Evolutionary conservation across 2,797 vertebrate genomes (phyloP), one percentile per base, ranked within the genome.

Genomic region (Spheniscus humboldti): DNA sequence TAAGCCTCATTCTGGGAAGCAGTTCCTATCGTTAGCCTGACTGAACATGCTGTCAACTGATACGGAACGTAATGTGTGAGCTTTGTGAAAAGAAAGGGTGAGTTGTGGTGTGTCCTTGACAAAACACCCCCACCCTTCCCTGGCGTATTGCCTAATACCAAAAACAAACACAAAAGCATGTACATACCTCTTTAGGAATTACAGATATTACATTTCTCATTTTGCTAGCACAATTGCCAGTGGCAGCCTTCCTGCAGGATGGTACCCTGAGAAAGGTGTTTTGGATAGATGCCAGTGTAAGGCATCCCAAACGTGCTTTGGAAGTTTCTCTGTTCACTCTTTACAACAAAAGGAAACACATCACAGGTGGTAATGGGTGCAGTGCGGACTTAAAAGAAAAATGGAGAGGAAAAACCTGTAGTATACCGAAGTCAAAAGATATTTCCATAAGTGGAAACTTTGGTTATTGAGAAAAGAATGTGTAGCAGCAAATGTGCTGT

Each of bases 131-230:
- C 4, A n/a, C 47, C 15, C 6, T 67, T 67, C 24, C 11, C 24
- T 71, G 45, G 10, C 0, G 0, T 43, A 28, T 35, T 72, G 25
- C 16, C 5, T 48, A 23, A 64, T 20, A 6, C 22, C 68, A 35
- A 33, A 83, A 86, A 12, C 8, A 19, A 56, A 7, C 23, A 50
- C 0, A 5, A 75, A 60, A 45, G 3, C 7, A 6, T 6, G 27
- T 22, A 23, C 13, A 0, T 68, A 10, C 5, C 27, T 85, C 7
- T 86, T 20, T 24, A 6, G 7, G 15, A 64, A 13, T 37, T 60
- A 8, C 2, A 45, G 6, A 5, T 17, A 8, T 2, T n/a, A 18
- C 2, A 1, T 57, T 87, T 79, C 37, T 79, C 13, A 17, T 72
- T 75, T 84, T 69, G 37, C 47, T 68, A 48, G 9, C 13, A 20